Evolutionary conservation across 2,797 vertebrate species (phyloP), one percentile per base, ranked within the genome.

Genomic region (Nothura maculosa): DNA sequence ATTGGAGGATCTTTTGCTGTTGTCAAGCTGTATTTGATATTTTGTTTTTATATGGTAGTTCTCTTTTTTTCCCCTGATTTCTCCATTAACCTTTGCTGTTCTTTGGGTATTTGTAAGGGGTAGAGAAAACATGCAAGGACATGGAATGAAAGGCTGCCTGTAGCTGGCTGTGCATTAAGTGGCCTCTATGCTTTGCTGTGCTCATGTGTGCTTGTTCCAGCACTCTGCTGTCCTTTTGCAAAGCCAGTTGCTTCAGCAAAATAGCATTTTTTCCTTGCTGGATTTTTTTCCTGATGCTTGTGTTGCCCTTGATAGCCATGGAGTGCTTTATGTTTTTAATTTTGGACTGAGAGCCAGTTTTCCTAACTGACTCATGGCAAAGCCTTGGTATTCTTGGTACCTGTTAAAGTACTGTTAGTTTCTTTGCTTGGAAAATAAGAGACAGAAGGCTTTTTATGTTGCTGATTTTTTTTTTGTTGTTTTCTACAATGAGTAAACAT

Each of bases 271-370:
- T 81, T 78, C 68, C 9, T 64, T 32, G 4, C 27, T 85, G 0
- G 12, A 12, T 40, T 47, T 40, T 12, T 43, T 20, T 34, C 4
- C 5, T 1, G 14, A 84, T 67, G 19, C 28, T 40, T 75, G 17
- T 83, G 4, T 61, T 86, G 21, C 20, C 22, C 45, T n/a, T 81
- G 16, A 19, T 73, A 73, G 63, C 12, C 10, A 55, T 0, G 0
- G 19, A 78, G 42, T 38, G 54, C 28, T 76, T 88, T 52, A 28
- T 67, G 14, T 38, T 84, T 81, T 79, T 0, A 1, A 9, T 86
- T 84, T 76, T 64, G 9, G 14, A 70, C n/a, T 18, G 28, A 83
- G 54, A 13, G 10, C 7, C 38, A 63, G 15, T 12, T 84, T 86
- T 73, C 16, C 17, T 81, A 38, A 24, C 32, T 72, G 60, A 6